Evolutionary conservation across 2,797 vertebrate genomes (phyloP), one percentile per base, ranked within the genome.

Genomic region (Furcifer pardalis): DNA sequence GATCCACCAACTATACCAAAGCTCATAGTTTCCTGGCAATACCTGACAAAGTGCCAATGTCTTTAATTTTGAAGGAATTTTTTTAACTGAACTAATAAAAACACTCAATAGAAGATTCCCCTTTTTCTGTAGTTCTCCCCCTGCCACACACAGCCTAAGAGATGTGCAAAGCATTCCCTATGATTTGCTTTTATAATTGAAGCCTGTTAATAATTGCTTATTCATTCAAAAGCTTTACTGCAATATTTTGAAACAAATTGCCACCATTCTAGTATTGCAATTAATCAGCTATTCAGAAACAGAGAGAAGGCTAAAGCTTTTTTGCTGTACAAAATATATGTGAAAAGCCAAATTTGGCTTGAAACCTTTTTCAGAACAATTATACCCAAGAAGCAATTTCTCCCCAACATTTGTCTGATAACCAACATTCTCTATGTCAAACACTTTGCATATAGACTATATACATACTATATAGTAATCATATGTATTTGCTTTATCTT

Each of bases 171-270:
- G 78, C 84, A 71, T 94, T 90, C 62, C 91, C 88, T 92, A 49
- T 86, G 88, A 89, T 86, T 91, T 15, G 0, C 62, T 66, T 84
- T 93, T 94, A 87, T 92, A 93, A 93, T 89, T 86, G 86, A 85
- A 90, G 86, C 87, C 86, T 89, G 91, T 94, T 94, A 92, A 90
- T 93, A 92, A 93, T 91, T 94, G 94, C 90, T 94, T 91, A 92
- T 94, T 92, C 93, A 89, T 93, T 94, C 89, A 92, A 91, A 95
- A 93, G 91, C 87, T 92, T 93, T 90, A 89, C 89, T 92, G 93
- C 88, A 95, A 94, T 95, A 94, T 95, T 95, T 95, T 93, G 88
- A 95, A 95, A 94, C 90, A 95, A 95, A 94, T 93, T 94, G 92
- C 94, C 87, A 90, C 90, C 89, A 90, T 94, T 94, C 90, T 92